Percentiles rank a stretch among this genome's conserved stretches.
Conservation (phyloP, 2,888 invertebrate genomes). For the Lampropteryx suffumata region DNA sequence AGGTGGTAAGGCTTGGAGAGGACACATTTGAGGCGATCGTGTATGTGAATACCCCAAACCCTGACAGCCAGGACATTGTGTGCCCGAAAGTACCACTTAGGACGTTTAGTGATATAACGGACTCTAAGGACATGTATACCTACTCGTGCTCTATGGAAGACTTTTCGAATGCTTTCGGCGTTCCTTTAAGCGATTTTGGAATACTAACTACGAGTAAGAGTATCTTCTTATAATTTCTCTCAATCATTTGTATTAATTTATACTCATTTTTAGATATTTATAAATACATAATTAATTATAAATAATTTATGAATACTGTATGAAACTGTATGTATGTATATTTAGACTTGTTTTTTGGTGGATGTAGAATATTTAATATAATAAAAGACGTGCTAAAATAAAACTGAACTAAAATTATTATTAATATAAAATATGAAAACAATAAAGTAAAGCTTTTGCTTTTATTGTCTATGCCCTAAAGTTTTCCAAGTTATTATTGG, state of each 20-base stretch:
- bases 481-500: conserved; percentile 4
- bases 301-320: too few relatives aligned
- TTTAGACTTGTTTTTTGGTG: too few relatives aligned
- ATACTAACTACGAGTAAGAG: background rate
- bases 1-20: conserved; percentile 5
- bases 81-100: background rate
- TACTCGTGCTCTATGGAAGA: conserved; percentile 4
- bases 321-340: too few relatives aligned
- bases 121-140: conserved; percentile 1
- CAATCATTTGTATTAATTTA: too few relatives aligned
- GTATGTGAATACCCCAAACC: conserved; percentile 10
- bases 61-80: background rate
- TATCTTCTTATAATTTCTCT: too few relatives aligned
- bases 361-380: too few relatives aligned
- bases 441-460: too few relatives aligned
- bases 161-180: conserved; percentile 5
- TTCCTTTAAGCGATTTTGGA: background rate
- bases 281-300: too few relatives aligned
- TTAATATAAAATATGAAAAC: too few relatives aligned
- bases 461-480: background rate
- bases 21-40: conserved; percentile 8
- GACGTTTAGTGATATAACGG: background rate
- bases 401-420: too few relatives aligned
- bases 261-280: too few relatives aligned
- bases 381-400: too few relatives aligned